These are phyloP conservation scores for Protodeltote pygarga DNA, from an alignment of 2,888 invertebrate genomes.

Conservation along the genomic window DNA sequence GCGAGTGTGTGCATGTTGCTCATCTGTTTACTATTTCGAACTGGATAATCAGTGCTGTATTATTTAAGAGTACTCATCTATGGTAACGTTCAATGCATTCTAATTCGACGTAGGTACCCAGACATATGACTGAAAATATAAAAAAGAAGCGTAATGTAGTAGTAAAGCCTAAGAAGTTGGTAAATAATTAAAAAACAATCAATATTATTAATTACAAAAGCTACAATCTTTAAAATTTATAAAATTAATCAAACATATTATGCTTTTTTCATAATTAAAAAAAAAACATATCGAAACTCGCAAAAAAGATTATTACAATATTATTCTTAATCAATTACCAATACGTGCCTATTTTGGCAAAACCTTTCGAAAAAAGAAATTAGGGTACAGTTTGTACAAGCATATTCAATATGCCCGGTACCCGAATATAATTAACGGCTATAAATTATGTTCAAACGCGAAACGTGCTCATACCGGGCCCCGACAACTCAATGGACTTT, in stretches of 20 bases:
- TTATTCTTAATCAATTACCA: slow-evolving; percentile 16
- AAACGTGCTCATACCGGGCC: slow-evolving; percentile 52
- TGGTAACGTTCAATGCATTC: slow-evolving; percentile 26
- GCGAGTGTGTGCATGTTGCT: slow-evolving; percentile 48
- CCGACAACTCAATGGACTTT: slow-evolving; percentile 59
- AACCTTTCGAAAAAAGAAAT: slow-evolving; percentile 51
- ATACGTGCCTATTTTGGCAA: slow-evolving; percentile 37
- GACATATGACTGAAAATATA: too few species aligned
- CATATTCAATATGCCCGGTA: slow-evolving; percentile 59
- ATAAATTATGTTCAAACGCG: slow-evolving; percentile 67
- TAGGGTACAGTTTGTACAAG: slow-evolving; percentile 48
- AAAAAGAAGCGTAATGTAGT: too few species aligned
- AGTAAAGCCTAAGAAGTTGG: too few species aligned
- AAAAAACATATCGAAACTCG: too few species aligned
- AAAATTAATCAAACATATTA: too few species aligned
- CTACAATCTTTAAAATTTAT: too few species aligned
- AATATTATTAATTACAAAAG: too few species aligned
- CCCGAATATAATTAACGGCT: slow-evolving; percentile 67
- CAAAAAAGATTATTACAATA: too few species aligned
- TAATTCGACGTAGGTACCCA: too few species aligned
- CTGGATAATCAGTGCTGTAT: slow-evolving; percentile 52
- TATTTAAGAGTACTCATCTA: slow-evolving; percentile 52
- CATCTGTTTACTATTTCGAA: slow-evolving; percentile 56
- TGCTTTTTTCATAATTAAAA: too few species aligned
- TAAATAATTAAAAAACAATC: too few species aligned